Conservation (phyloP, 2,113 vertebrate species). For the Mixornis gularis region DNA sequence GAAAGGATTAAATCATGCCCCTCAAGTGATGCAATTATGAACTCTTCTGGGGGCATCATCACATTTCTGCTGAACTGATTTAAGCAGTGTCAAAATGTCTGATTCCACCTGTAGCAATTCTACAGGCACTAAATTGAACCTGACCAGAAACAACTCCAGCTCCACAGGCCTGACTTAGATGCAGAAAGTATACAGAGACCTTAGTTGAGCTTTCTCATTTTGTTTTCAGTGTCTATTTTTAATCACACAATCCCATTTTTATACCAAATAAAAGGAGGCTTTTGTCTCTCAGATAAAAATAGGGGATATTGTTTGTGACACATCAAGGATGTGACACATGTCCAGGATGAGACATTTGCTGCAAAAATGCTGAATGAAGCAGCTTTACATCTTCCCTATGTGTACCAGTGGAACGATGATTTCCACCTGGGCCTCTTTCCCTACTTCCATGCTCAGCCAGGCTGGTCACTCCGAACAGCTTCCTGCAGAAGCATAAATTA, state of each 20-base stretch:
- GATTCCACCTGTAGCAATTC: background rate
- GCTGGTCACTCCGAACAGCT: rapidly evolving
- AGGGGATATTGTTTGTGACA: rapidly evolving
- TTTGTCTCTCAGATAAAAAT: background rate
- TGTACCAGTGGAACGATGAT: rapidly evolving
- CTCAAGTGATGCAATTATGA: background rate
- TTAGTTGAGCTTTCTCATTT: background rate
- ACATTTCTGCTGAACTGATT: background rate
- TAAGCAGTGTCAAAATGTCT: background rate
- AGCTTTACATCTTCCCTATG: background rate
- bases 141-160: background rate
- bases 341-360: background rate
- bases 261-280: rapidly evolving
- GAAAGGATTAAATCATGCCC: background rate
- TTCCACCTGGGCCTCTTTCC: background rate
- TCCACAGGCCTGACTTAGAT: background rate
- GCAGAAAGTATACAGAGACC: rapidly evolving
- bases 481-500: background rate
- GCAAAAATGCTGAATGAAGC: background rate
- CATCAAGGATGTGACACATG: rapidly evolving
- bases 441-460: background rate
- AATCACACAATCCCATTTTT: background rate
- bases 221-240: background rate
- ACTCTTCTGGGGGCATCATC: background rate
- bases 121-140: background rate